Base-by-base conservation (phyloP, 2,797 vertebrate genomes). In the Perodicticus potto region DNA sequence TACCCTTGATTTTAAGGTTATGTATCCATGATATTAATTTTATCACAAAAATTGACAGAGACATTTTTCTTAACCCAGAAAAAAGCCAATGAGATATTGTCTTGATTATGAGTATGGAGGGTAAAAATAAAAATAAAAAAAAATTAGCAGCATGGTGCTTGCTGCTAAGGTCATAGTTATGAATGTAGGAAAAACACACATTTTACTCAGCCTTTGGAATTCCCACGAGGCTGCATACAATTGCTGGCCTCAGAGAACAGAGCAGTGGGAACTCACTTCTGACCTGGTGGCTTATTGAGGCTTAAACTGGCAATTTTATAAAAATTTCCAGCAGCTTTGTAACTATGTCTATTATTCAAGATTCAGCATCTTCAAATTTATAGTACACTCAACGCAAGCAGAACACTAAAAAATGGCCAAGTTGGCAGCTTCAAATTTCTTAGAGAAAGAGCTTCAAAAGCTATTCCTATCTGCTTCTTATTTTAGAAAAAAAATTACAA, bases 301-400 rank as follows among this genome's bases (percentile, higher is more conserved):
- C 96, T 89, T 94, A 95, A 87, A 87, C 37, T 10, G 57, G 93
- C 86, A 95, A 97, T 98, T 81, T 97, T 59, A 78, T 74, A 93
- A 87, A 87, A 97, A 95, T 96, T 91, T 97, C 91, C 94, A 97
- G 93, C 43, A 96, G 85, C 83, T 92, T 72, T 77, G 45, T 96
- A 93, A 89, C 94, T 45, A 55, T 86, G 84, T 83, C 94, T 93
- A 83, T 94, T 92, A 93, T 97, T 96, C 96, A 96, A 90, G 95
- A 97, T 97, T 94, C 90, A 80, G 72, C 61, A 97, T 92, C 89
- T 97, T 97, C 91, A 87, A 70, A 91, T 92, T 96, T 77, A 78
- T 32, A 87, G 76, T 67, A 72, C 74, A 94, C 87, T 96, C 96
- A 89, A 65, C 70, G 91, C 32, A 14, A 40, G 43, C 34, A 93